Conservation (phyloP, 2,113 vertebrate genomes). For the Brachyhypopomus gauderio region DNA sequence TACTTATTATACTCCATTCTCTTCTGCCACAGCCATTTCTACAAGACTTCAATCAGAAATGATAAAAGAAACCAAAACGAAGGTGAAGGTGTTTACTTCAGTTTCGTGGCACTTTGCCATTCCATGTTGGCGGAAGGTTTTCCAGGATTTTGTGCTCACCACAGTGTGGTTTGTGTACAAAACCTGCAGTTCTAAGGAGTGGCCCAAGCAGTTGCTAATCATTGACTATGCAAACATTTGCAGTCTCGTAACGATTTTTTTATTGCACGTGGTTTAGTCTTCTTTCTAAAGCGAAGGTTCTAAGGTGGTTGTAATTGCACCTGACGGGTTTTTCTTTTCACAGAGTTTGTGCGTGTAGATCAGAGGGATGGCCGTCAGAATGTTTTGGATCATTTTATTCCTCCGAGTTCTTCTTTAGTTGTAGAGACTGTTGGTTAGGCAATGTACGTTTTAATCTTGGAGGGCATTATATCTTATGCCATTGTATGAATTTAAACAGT, state of each 20-base stretch:
- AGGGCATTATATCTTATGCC: too few relatives aligned
- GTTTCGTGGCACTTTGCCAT: not conserved
- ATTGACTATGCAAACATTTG: conserved; percentile 44
- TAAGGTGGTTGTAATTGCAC: not conserved
- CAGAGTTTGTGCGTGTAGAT: not conserved
- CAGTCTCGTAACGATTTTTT: conserved; percentile 8
- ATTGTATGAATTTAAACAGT: too few relatives aligned
- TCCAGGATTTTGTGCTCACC: conserved; percentile 23
- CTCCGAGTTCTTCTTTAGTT: too few relatives aligned
- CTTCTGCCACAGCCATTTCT: not conserved
- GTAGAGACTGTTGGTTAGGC: too few relatives aligned
- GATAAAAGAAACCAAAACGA: too few relatives aligned
- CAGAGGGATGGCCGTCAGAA: too few relatives aligned
- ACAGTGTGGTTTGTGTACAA: conserved; percentile 38
- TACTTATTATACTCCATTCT: not conserved
- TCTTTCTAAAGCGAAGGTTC: not conserved
- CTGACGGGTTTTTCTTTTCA: not conserved
- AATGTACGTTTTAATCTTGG: too few relatives aligned
- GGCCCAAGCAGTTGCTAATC: conserved; percentile 43
- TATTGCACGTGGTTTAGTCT: conserved; percentile 32
- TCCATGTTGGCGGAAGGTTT: not conserved
- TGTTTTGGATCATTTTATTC: too few relatives aligned
- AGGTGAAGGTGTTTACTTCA: too few relatives aligned
- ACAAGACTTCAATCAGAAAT: not conserved
- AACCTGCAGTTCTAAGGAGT: conserved; percentile 17